Percentiles rank a stretch among this genome's conserved stretches.
Evolutionary conservation across 1,140 invertebrate genomes (phyloP).

Genomic region (Caenorhabditis remanei): DNA sequence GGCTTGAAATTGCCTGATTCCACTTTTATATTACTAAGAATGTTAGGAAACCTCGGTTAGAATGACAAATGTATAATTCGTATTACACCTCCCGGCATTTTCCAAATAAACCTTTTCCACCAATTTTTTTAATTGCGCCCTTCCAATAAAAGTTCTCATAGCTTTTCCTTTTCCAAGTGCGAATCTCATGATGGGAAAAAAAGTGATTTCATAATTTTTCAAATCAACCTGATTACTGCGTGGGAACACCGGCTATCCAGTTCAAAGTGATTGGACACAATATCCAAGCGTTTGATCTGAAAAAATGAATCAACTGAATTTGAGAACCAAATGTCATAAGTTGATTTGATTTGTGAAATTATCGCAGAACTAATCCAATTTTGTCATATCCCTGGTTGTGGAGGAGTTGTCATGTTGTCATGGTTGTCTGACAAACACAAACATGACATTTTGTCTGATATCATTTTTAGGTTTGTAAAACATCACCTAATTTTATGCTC

Average conservation of each 20-base stretch:
- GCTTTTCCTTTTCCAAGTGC: not conserved
- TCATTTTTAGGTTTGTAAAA: not conserved
- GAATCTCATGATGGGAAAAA: not conserved
- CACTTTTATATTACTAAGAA: too few relatives aligned
- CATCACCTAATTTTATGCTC: too few relatives aligned
- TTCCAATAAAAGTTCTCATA: too few relatives aligned
- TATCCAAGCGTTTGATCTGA: not conserved
- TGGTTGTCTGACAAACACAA: not conserved
- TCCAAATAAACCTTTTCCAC: too few relatives aligned
- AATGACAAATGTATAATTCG: too few relatives aligned
- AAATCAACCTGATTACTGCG: not conserved
- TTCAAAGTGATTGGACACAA: not conserved
- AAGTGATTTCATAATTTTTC: not conserved
- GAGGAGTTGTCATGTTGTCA: slow-evolving; percentile 9
- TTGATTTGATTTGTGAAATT: slow-evolving; percentile 3
- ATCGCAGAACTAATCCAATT: not conserved
- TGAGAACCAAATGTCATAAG: not conserved
- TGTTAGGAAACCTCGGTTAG: too few relatives aligned
- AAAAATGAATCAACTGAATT: not conserved
- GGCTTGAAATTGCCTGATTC: too few relatives aligned
- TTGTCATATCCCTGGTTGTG: not conserved
- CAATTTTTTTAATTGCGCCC: too few relatives aligned
- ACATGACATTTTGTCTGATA: not conserved
- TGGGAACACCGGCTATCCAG: not conserved
- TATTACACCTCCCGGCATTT: too few relatives aligned